A percentile compares a stretch with the other conserved stretches of the same genome.
Conservation (phyloP, 1,140 invertebrate genomes). For the Drosophila malerkotliana region DNA sequence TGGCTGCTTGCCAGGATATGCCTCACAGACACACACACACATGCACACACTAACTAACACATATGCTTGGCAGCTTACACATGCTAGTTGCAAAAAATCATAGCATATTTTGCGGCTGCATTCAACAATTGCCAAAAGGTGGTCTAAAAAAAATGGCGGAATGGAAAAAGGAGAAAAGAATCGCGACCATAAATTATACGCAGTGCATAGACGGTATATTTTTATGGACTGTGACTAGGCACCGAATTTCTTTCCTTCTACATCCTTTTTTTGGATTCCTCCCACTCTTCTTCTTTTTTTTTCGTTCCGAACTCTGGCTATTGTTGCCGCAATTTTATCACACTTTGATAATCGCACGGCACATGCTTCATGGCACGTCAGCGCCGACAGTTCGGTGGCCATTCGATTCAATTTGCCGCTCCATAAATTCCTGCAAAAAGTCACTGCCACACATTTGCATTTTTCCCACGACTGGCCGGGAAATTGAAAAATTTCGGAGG, state of each 20-base stretch:
- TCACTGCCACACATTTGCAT: constrained; percentile 59
- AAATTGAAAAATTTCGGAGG: constrained; percentile 35
- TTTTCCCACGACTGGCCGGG: constrained; percentile 34
- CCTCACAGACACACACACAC: constrained; percentile 21
- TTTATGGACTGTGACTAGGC: constrained; percentile 69
- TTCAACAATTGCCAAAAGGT: constrained; percentile 75
- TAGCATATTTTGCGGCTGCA: constrained; percentile 64
- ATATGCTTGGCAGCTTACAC: constrained; percentile 63
- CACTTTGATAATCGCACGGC: constrained; percentile 73
- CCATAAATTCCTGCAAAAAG: constrained; percentile 69
- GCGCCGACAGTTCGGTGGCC: constrained; percentile 41
- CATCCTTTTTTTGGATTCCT: constrained; percentile 1
- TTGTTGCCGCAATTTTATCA: constrained; percentile 72
- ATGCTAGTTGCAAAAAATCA: constrained; percentile 54
- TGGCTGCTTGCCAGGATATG: constrained; percentile 63
- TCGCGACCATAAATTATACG: constrained; percentile 68
- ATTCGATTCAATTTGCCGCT: constrained; percentile 74
- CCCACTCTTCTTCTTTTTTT: constrained; percentile 1
- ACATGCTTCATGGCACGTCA: constrained; percentile 73
- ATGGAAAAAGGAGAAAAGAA: constrained; percentile 17
- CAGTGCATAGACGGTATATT: constrained; percentile 72
- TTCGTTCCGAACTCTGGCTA: constrained; percentile 26
- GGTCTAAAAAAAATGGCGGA: constrained; percentile 3
- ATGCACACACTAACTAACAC: constrained; percentile 36
- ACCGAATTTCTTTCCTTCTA: constrained; percentile 17